Evolutionary conservation across 2,888 invertebrate species (phyloP), one percentile per base, ranked within the genome.

Genomic region (Pandemis cinnamomeana): DNA sequence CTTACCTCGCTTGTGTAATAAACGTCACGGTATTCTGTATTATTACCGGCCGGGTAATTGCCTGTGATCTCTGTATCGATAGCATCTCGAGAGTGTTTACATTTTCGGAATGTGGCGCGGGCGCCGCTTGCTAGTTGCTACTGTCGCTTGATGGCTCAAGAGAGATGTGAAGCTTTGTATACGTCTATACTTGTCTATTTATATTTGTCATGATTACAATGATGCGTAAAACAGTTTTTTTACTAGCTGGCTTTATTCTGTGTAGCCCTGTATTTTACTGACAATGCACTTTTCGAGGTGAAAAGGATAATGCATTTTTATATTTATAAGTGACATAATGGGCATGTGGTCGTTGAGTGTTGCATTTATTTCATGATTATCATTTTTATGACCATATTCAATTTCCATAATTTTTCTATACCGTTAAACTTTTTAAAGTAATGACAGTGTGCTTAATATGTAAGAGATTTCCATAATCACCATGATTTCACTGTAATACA

Each of bases 31-130:
- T 51, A 44, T 46, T 53, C 58, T 27, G 10, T 53, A 51, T 67
- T 67, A 67, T 67, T 67, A 67, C 67, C 20, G 41, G 8, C 67
- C 20, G 53, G 8, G 67, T 67, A 67, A 67, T 67, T 53, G 67
- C 51, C 15, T 53, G 63, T 67, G 53, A 67, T 67, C 48, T 48
- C 64, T 27, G 67, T 53, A n/a, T 15, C 53, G 53, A 67, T 67
- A 67, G 36, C 67, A 41, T 67, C 67, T 67, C 67, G 67, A 53
- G 15, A 36, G 41, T 67, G 67, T 67, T 67, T 53, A 67, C 53
- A 67, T 67, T 42, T 53, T 67, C 15, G 15, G 41, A 67, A 53
- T 53, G 67, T 51, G n/a, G 53, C 3, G 48, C 13, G 11, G 20
- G 51, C 41, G 67, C 53, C 66, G 51, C 36, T 15, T 44, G 13